phyloP scores from a whole-genome alignment of 1,140 invertebrate genomes.

The Cryptotermes secundus region DNA sequence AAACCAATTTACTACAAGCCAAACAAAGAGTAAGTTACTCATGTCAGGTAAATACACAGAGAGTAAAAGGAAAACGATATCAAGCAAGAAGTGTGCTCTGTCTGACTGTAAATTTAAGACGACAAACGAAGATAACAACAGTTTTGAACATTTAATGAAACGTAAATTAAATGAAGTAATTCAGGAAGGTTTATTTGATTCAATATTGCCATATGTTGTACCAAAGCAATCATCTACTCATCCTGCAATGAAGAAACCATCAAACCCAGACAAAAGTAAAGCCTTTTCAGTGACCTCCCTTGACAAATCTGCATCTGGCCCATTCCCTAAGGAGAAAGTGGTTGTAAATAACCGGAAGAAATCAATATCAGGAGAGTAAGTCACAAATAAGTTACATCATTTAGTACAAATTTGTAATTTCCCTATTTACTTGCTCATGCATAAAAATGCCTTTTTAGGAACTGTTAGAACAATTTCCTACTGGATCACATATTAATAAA shows the following conservation, averaged over 20 bases:
- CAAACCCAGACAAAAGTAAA: neutral
- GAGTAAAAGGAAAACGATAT: neutral
- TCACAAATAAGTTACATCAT: neutral
- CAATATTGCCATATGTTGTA: constrained; percentile 41
- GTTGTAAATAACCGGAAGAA: neutral
- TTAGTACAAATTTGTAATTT: no score
- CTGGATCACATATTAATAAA: neutral
- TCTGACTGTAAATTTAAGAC: neutral
- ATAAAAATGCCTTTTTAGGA: neutral
- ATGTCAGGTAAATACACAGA: neutral
- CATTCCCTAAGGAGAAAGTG: neutral
- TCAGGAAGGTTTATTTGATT: constrained; percentile 42
- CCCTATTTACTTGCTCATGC: neutral
- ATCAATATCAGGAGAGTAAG: constrained; percentile 12
- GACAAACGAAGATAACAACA: neutral
- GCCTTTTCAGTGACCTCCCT: neutral
- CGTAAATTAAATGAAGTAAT: constrained; percentile 54
- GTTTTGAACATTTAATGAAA: constrained; percentile 44
- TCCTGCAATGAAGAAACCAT: neutral
- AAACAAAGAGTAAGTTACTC: neutral
- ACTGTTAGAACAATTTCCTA: neutral
- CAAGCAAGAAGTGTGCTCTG: neutral
- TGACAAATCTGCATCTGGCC: neutral
- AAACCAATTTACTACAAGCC: neutral
- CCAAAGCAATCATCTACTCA: constrained; percentile 32